Percentiles rank a stretch among this genome's conserved stretches.
These are phyloP conservation scores for Xenus cinereus DNA, from an alignment of 2,113 vertebrate genomes.

Conservation along the genomic window DNA sequence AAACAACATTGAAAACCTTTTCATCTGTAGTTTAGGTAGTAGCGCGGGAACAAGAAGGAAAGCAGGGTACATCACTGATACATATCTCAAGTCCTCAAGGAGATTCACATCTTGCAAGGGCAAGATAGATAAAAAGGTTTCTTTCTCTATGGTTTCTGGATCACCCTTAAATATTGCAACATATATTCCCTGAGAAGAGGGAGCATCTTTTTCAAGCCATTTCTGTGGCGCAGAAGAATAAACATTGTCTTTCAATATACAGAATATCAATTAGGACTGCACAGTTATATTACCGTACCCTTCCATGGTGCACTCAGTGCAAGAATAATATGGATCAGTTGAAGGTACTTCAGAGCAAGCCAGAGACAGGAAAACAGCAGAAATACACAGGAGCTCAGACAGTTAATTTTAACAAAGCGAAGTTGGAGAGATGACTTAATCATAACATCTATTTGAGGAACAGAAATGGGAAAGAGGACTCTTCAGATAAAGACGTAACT, in stretches of 20 bases:
- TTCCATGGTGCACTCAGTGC: not conserved
- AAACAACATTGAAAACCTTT: not conserved
- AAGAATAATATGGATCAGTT: not conserved
- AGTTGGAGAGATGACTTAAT: slow-evolving; percentile 39
- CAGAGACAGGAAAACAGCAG: not conserved
- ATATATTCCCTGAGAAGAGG: not conserved
- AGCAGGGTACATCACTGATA: not conserved
- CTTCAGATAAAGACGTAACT: slow-evolving; percentile 43
- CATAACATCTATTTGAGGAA: slow-evolving; percentile 42
- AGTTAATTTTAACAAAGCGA: not conserved
- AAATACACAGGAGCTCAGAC: not conserved
- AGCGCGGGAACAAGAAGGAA: not conserved
- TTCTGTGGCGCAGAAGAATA: not conserved
- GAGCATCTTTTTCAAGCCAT: not conserved
- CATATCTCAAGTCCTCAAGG: not conserved
- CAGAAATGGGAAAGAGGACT: slow-evolving; percentile 28
- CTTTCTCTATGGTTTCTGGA: not conserved
- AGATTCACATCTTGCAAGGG: not conserved
- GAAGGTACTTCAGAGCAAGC: not conserved
- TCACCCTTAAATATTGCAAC: not conserved
- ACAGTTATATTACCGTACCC: not conserved
- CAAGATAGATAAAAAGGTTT: not conserved
- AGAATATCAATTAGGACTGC: not conserved
- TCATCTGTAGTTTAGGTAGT: not conserved
- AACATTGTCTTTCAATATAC: not conserved